Percentiles rank a stretch among this genome's conserved stretches.
Evolutionary conservation across 2,888 invertebrate species (phyloP).

Genomic region (Lymantria monacha): DNA sequence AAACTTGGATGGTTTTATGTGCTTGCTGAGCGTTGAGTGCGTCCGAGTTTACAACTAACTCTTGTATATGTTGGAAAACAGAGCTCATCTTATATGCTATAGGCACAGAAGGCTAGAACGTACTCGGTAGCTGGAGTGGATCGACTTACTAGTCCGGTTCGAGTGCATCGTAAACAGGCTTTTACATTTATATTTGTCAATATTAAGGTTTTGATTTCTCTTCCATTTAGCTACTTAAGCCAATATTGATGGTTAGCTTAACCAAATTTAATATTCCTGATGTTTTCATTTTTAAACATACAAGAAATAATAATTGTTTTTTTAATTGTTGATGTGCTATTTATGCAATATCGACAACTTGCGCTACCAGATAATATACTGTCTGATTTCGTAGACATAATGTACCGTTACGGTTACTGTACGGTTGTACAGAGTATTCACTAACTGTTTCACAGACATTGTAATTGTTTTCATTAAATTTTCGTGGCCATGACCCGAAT

Average conservation of each 20-base stretch:
- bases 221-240: background rate
- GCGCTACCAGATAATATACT: constrained; percentile 1
- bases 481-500: constrained; percentile 35
- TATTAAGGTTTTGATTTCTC: constrained; percentile 4
- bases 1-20: constrained; percentile 22
- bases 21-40: constrained; percentile 18
- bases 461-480: constrained; percentile 21
- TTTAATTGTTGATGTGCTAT: background rate
- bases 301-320: background rate
- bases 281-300: no score
- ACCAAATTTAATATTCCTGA: no score
- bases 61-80: constrained; percentile 23
- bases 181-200: constrained; percentile 29
- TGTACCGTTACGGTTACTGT: constrained; percentile 27
- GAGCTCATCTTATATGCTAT: constrained; percentile 32
- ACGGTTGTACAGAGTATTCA: constrained; percentile 17
- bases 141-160: constrained; percentile 49
- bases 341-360: background rate
- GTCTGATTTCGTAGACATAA: constrained; percentile 19
- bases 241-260: no score
- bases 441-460: constrained; percentile 22
- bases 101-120: constrained; percentile 40
- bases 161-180: constrained; percentile 41
- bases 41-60: constrained; percentile 17
- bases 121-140: constrained; percentile 45